Evolutionary conservation across 2,797 vertebrate species (phyloP).

Genomic region (Buceros bicornis): DNA sequence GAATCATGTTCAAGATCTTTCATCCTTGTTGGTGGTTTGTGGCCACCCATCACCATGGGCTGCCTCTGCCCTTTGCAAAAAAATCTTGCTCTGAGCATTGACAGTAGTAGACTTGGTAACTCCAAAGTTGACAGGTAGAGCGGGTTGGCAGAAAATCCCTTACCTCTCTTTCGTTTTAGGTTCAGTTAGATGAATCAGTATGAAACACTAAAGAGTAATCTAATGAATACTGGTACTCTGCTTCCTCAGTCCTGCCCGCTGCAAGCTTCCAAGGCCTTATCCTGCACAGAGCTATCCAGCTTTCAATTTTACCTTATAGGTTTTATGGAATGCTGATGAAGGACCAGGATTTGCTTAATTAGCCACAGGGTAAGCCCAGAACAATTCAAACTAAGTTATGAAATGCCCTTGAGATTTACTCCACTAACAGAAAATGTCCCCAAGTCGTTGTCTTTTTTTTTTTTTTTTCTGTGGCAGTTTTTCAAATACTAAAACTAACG

Average conservation of each 20-base stretch:
- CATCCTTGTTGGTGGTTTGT: accelerated
- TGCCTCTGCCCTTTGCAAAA: neutral
- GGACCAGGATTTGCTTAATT: neutral
- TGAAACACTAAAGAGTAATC: neutral
- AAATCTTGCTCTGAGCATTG: neutral
- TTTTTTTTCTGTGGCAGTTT: neutral
- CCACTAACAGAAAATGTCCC: neutral
- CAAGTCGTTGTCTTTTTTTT: neutral
- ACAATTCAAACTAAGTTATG: neutral
- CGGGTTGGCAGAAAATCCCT: neutral
- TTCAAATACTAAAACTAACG: neutral
- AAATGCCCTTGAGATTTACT: neutral
- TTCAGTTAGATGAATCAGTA: neutral
- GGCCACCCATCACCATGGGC: neutral
- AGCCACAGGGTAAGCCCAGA: neutral
- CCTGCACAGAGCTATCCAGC: neutral
- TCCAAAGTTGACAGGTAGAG: neutral
- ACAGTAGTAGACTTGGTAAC: neutral
- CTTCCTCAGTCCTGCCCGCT: neutral
- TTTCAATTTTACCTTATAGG: neutral
- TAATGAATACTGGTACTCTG: neutral
- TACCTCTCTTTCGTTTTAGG: neutral
- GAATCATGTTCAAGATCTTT: neutral
- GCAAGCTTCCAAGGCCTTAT: neutral
- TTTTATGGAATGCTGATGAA: neutral